Percentiles rank a stretch among this genome's conserved stretches.
These are phyloP conservation scores for Heliconius charithonia DNA, from an alignment of 2,888 invertebrate genomes.

Conservation along the genomic window DNA sequence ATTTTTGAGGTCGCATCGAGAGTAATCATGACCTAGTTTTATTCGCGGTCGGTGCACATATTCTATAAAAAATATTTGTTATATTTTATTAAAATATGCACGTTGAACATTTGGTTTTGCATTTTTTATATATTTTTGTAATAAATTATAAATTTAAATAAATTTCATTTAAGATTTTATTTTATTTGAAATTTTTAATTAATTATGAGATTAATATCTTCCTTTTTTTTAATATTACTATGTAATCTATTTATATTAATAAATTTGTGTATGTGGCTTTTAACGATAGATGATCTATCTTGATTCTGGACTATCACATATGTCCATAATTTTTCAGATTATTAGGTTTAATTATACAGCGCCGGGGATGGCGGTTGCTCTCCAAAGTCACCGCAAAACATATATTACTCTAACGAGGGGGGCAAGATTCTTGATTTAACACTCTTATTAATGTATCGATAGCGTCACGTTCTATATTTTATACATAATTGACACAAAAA, in stretches of 20 bases:
- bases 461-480: neutral
- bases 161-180: neutral
- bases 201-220: too few species aligned
- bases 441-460: neutral
- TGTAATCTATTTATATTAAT: neutral
- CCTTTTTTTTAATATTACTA: neutral
- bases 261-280: neutral
- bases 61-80: conserved; percentile 24
- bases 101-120: neutral
- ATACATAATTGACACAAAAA: neutral
- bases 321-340: neutral
- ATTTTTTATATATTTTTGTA: neutral
- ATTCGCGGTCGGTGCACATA: conserved; percentile 21
- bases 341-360: too few species aligned
- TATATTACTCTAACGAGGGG: neutral
- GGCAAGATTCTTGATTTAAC: neutral
- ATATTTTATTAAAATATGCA: conserved; percentile 3
- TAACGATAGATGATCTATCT: neutral
- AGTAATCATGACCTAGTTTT: conserved; percentile 26
- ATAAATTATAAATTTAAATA: neutral
- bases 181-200: neutral
- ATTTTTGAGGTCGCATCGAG: conserved; percentile 24
- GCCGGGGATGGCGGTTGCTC: neutral
- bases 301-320: neutral
- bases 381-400: neutral